phyloP scores from a whole-genome alignment of 64 coral and sea anemone genomes.

The Dendronephthya gigantea region DNA sequence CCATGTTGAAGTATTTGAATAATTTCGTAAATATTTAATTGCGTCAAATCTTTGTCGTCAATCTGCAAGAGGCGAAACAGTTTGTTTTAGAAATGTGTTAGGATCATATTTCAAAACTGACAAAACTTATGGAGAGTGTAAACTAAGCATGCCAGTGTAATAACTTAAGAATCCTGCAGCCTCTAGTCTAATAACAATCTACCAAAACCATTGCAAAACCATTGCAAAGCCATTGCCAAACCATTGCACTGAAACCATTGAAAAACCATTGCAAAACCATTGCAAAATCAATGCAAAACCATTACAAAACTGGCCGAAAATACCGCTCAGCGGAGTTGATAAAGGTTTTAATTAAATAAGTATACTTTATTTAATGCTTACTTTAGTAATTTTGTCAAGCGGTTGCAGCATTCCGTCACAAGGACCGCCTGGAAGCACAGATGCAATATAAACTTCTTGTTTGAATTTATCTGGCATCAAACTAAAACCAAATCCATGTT shows the following conservation, averaged over 20 bases:
- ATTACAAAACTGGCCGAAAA: no score
- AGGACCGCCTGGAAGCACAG: constrained; percentile 14
- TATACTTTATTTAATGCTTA: no score
- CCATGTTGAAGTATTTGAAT: constrained; percentile 17
- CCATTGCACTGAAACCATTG: no score
- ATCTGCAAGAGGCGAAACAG: not conserved
- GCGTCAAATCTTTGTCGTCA: not conserved
- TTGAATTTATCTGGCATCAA: constrained; percentile 14
- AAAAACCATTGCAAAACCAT: no score
- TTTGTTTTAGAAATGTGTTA: not conserved
- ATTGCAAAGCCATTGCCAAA: no score
- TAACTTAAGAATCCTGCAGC: no score
- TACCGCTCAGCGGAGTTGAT: no score
- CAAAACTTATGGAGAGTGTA: not conserved
- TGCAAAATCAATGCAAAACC: no score
- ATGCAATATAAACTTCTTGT: constrained; percentile 5
- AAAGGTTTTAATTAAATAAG: no score
- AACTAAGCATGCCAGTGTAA: no score
- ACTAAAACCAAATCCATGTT: constrained; percentile 4
- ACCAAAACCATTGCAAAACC: no score
- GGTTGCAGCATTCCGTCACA: constrained; percentile 3
- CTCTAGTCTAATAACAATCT: no score
- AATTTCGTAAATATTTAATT: constrained; percentile 18
- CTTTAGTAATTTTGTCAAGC: constrained; percentile 16
- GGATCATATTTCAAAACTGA: not conserved